Conservation (phyloP, 2,888 invertebrate species). For the Lasioglossum morio region DNA sequence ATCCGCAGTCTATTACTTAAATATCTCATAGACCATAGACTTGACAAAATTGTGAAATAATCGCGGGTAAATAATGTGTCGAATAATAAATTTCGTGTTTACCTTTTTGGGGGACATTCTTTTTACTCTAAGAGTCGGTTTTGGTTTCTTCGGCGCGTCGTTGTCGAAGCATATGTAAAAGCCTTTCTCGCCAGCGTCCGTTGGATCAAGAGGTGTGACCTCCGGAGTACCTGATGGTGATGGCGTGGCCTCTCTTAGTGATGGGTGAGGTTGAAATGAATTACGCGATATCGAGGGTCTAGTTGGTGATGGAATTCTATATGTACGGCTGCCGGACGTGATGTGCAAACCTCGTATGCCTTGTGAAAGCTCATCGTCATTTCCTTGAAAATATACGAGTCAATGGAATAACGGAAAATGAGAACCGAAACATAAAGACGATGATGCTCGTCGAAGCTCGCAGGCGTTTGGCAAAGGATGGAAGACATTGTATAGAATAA, state of each 20-base stretch:
- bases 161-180: conserved; percentile 98
- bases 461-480: neutral
- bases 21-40: neutral
- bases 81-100: conserved; percentile 60
- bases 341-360: conserved; percentile 93
- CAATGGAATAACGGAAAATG: conserved; percentile 17
- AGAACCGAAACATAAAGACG: conserved; percentile 15
- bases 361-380: conserved; percentile 85
- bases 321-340: conserved; percentile 94
- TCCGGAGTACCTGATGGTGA: conserved; percentile 84
- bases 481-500: neutral
- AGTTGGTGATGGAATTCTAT: conserved; percentile 95
- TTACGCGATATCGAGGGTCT: conserved; percentile 90
- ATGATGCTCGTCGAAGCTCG: neutral
- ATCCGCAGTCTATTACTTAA: neutral
- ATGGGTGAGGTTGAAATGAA: conserved; percentile 88
- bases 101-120: conserved; percentile 92
- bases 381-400: conserved; percentile 71
- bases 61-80: too few species aligned
- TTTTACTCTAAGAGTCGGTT: conserved; percentile 93
- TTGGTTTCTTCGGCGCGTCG: conserved; percentile 94
- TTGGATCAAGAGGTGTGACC: conserved; percentile 84
- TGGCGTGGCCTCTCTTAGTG: conserved; percentile 82
- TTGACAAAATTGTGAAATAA: neutral
- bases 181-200: conserved; percentile 89